phyloP scores from a whole-genome alignment of 2,888 invertebrate species.

The Calephelis perditalis region DNA sequence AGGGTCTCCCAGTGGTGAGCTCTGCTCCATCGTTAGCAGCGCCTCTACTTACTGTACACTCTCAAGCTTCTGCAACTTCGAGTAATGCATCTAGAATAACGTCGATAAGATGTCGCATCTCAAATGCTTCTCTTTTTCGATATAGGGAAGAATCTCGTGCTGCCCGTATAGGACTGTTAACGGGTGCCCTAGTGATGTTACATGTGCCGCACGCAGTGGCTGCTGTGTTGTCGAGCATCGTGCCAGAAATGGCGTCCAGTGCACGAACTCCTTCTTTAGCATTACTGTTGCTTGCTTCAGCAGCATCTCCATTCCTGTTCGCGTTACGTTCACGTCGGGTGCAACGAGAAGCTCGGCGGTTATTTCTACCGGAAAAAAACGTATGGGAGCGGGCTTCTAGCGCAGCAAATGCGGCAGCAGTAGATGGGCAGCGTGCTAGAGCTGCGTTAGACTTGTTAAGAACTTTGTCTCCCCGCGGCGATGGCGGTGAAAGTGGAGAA shows the following conservation, averaged over 20 bases:
- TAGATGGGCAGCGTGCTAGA: constrained; percentile 70
- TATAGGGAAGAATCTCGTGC: constrained; percentile 94
- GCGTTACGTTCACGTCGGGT: constrained; percentile 86
- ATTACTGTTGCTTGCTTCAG: constrained; percentile 79
- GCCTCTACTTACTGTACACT: constrained; percentile 50
- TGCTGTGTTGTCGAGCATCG: constrained; percentile 59
- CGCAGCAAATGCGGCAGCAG: constrained; percentile 75
- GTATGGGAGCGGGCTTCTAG: constrained; percentile 75
- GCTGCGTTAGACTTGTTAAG: constrained; percentile 63
- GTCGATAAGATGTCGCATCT: constrained; percentile 86
- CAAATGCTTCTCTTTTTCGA: constrained; percentile 89
- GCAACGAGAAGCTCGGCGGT: constrained; percentile 61
- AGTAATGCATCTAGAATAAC: constrained; percentile 81
- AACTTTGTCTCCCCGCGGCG: constrained; percentile 63
- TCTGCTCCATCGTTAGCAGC: constrained; percentile 72
- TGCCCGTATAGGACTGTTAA: constrained; percentile 83
- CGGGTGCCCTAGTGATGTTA: constrained; percentile 85
- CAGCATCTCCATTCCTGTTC: constrained; percentile 86
- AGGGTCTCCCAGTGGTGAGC: constrained; percentile 67
- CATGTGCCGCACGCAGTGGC: constrained; percentile 82
- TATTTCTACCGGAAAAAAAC: constrained; percentile 44
- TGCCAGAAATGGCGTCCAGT: constrained; percentile 69
- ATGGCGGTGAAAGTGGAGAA: constrained; percentile 46
- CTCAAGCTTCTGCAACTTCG: constrained; percentile 65
- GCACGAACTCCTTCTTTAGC: constrained; percentile 71